Evolutionary conservation across 2,113 vertebrate species (phyloP).

Genomic region (Tretioscincus oriximinensis): DNA sequence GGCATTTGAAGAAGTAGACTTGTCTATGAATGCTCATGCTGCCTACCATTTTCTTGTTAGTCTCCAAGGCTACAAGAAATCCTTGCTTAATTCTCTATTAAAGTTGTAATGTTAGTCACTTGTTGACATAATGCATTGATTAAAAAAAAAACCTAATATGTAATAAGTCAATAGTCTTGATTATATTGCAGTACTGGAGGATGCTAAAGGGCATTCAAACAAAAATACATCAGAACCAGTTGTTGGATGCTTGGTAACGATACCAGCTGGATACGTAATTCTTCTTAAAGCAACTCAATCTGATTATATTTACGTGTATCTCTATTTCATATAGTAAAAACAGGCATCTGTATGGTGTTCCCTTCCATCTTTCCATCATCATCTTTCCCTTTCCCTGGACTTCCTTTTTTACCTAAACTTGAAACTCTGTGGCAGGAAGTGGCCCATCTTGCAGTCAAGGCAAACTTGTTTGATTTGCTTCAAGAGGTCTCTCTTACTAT

Average conservation of each 20-base stretch:
- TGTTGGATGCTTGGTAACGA: not conserved
- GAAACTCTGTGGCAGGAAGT: slow-evolving; percentile 58
- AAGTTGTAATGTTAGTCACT: no score
- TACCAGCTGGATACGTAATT: not conserved
- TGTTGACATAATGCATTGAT: no score
- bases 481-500: slow-evolving; percentile 53
- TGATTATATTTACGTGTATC: not conserved
- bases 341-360: not conserved
- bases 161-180: no score
- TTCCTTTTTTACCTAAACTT: slow-evolving; percentile 55
- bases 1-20: no score
- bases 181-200: no score
- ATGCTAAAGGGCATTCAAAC: no score
- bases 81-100: no score
- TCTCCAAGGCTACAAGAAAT: no score
- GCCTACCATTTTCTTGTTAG: no score
- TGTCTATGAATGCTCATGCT: no score
- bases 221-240: no score
- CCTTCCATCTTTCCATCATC: slow-evolving; percentile 1
- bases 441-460: slow-evolving; percentile 44
- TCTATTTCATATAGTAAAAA: slow-evolving; percentile 2
- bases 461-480: slow-evolving; percentile 46
- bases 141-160: no score
- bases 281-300: not conserved
- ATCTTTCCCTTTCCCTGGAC: not conserved